Percentiles rank a stretch among this genome's conserved stretches.
Evolutionary conservation across 2,888 invertebrate genomes (phyloP).

Genomic region (Rosalia funebris): DNA sequence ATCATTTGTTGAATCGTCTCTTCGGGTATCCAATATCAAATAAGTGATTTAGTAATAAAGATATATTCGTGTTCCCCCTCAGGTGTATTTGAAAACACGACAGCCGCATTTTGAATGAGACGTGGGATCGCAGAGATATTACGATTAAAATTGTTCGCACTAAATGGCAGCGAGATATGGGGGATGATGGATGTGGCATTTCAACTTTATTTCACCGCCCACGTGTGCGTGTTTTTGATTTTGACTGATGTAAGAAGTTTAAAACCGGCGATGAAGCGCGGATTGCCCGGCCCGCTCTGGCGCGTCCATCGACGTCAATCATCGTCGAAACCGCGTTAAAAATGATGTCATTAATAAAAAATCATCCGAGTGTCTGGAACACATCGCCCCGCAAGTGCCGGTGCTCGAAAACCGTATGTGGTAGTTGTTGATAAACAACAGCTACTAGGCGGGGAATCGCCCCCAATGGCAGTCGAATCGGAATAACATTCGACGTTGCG

Average conservation of each 20-base stretch:
- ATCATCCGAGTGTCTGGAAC: not conserved
- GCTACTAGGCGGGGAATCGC: too few species aligned
- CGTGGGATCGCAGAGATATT: not conserved
- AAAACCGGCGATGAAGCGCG: not conserved
- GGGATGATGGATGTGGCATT: constrained; percentile 7
- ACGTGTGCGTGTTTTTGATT: constrained; percentile 6
- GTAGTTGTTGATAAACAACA: too few species aligned
- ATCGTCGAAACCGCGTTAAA: not conserved
- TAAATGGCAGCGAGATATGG: not conserved
- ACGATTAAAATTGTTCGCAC: constrained; percentile 1
- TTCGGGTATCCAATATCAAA: too few species aligned
- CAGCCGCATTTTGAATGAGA: not conserved
- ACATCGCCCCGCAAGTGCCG: too few species aligned
- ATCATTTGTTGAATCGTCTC: too few species aligned
- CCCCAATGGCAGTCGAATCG: too few species aligned
- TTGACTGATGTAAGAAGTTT: constrained; percentile 10
- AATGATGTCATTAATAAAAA: not conserved
- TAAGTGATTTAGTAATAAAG: too few species aligned
- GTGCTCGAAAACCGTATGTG: too few species aligned
- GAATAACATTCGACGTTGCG: too few species aligned
- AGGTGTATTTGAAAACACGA: not conserved
- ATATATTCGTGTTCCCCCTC: not conserved
- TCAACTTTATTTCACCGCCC: not conserved
- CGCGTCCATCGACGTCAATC: constrained; percentile 2
- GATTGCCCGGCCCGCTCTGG: not conserved